A percentile compares a stretch with the other conserved stretches of the same genome.
phyloP scores from a whole-genome alignment of 1,140 invertebrate species.

The Drosophila watanabei region DNA sequence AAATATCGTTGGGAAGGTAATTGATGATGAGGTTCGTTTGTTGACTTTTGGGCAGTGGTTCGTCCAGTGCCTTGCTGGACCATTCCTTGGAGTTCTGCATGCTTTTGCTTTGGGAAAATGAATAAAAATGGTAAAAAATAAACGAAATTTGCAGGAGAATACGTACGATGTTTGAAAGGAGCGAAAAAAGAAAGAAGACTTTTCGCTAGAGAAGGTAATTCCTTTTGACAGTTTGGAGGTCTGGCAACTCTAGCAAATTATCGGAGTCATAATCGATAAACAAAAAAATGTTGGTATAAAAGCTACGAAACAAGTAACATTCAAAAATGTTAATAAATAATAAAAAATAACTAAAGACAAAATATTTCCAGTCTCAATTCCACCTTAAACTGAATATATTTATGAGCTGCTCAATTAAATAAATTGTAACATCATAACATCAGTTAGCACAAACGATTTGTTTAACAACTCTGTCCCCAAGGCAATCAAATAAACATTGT shows the following conservation, averaged over 20 bases:
- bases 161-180: neutral
- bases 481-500: neutral
- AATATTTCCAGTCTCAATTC: neutral
- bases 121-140: neutral
- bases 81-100: neutral
- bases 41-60: rapidly evolving
- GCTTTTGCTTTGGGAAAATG: neutral
- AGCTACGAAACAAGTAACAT: neutral
- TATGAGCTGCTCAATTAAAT: slow-evolving; percentile 1
- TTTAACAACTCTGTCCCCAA: slow-evolving; percentile 6
- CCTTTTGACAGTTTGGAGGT: no score
- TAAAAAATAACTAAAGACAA: neutral
- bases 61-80: neutral
- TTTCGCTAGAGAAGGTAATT: neutral
- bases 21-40: slow-evolving; percentile 4
- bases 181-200: neutral
- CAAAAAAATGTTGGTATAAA: neutral
- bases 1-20: neutral
- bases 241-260: neutral
- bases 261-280: neutral
- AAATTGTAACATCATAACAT: slow-evolving; percentile 14
- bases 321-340: neutral
- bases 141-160: neutral
- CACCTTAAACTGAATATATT: neutral
- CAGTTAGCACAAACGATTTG: slow-evolving; percentile 30